Percentiles rank a stretch among this genome's conserved stretches.
Evolutionary conservation across 2,888 invertebrate genomes (phyloP).

Genomic region (Coremacera marginata): DNA sequence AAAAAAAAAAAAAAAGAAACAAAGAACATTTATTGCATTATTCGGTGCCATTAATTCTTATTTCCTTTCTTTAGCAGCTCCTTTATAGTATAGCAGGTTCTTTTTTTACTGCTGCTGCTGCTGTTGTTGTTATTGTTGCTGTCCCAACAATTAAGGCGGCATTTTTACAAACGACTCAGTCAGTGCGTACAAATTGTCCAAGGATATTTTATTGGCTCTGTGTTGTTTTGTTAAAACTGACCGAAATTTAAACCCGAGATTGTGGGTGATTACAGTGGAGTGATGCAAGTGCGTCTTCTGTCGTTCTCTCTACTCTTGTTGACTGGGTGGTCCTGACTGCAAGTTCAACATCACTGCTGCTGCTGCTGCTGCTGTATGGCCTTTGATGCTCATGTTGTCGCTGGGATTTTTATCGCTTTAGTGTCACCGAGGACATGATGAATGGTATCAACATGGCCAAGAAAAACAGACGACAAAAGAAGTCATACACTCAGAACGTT

Average conservation of each 20-base stretch:
- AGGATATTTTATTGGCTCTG: conserved; percentile 16
- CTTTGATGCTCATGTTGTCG: conserved; percentile 19
- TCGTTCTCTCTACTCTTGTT: too few species aligned
- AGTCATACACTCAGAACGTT: neutral
- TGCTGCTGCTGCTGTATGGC: neutral
- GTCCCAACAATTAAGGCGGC: conserved; percentile 43
- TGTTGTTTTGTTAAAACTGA: conserved; percentile 43
- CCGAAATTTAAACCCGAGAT: conserved; percentile 51
- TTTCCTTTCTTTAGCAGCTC: conserved; percentile 24
- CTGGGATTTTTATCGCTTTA: conserved; percentile 18
- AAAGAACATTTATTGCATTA: conserved; percentile 1
- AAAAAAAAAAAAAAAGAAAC: too few species aligned
- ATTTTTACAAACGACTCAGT: conserved; percentile 23
- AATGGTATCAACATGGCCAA: conserved; percentile 10
- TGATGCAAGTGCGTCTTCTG: conserved; percentile 12
- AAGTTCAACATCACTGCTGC: neutral
- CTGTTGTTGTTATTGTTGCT: conserved; percentile 17
- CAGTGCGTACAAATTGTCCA: conserved; percentile 29
- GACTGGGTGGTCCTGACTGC: conserved; percentile 6
- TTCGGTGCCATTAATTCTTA: conserved; percentile 21
- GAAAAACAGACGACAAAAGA: neutral
- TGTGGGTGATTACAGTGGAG: conserved; percentile 49
- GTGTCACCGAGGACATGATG: conserved; percentile 29
- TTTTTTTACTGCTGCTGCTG: conserved; percentile 23
- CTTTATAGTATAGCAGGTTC: conserved; percentile 12